Base-by-base conservation (phyloP, 2,113 vertebrate species). In the Stigmatopora argus region DNA sequence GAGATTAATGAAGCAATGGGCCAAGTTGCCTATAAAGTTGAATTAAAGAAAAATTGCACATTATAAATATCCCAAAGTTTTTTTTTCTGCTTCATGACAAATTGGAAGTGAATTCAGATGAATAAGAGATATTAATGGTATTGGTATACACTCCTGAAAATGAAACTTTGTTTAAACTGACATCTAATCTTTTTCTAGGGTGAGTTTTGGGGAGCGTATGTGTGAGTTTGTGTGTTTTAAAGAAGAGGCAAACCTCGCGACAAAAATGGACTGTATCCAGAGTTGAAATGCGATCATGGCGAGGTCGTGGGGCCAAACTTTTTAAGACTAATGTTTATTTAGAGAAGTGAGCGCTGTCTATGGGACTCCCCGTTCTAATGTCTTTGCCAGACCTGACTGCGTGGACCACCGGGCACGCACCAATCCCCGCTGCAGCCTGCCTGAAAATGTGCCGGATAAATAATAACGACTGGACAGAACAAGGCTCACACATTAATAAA, bases 291-390 rank as follows among this genome's bases (percentile, higher is more conserved):
- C 88, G 94, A 95, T 93, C 93, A 89, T 64, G 82, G 82, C 78
- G 90, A 83, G 94, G 94, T 95, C 94, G 93, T 66, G 86, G 91
- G 94, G 94, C 92, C 94, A 95, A 95, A 94, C 94, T 93, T 95
- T 95, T 96, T 93, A 96, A 96, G 94, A 96, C 94, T 95, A 96
- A 96, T 94, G 94, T 96, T 96, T 96, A 94, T 95, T 95, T 96
- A 94, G 94, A 95, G 94, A 94, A 94, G 93, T 92, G 93, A 95
- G 93, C 92, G 92, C 91, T 93, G 93, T 94, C 93, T 93, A 87
- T 91, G 88, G 87, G 90, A 91, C 92, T 94, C 92, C 91, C 84
- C 85, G 84, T 86, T 77, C 88, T 96, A 94, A 95, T 95, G 92
- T 92, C 89, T 96, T 94, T 94, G 92, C 77, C 94, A 96, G 94